These are phyloP conservation scores for Cryptus armator DNA, from an alignment of 2,888 invertebrate genomes.

Conservation along the genomic window DNA sequence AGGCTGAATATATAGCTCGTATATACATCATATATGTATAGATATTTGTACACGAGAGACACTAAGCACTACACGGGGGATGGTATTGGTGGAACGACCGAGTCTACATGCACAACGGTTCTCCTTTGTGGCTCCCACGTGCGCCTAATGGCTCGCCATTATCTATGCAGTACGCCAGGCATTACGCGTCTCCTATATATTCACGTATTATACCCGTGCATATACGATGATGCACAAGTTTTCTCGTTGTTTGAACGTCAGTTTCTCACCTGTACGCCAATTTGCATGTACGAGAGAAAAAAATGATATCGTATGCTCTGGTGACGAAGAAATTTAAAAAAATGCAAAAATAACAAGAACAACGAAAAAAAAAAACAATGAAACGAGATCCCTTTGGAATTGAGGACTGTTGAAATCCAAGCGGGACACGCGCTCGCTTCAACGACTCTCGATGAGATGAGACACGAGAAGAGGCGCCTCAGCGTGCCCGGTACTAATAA, in stretches of 20 bases:
- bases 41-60: not conserved
- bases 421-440: slow-evolving; percentile 17
- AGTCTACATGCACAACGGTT: slow-evolving; percentile 60
- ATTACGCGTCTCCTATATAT: slow-evolving; percentile 61
- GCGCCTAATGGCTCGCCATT: slow-evolving; percentile 78
- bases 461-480: slow-evolving; percentile 60
- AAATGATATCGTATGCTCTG: not conserved
- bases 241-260: slow-evolving; percentile 3
- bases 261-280: not conserved
- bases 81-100: slow-evolving; percentile 55
- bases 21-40: not conserved
- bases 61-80: slow-evolving; percentile 4
- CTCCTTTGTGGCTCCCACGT: slow-evolving; percentile 78
- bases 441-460: slow-evolving; percentile 47
- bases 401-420: slow-evolving; percentile 8
- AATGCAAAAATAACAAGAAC: not conserved
- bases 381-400: not conserved
- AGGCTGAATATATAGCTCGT: slow-evolving; percentile 13
- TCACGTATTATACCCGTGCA: slow-evolving; percentile 51
- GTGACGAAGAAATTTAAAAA: not conserved
- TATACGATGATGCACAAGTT: slow-evolving; percentile 27
- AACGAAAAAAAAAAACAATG: not conserved
- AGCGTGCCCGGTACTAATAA: slow-evolving; percentile 77
- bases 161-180: slow-evolving; percentile 61
- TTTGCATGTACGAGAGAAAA: not conserved